Evolutionary conservation across 2,888 invertebrate genomes (phyloP), one percentile per base, ranked within the genome.

Genomic region (Megastigmus dorsalis): DNA sequence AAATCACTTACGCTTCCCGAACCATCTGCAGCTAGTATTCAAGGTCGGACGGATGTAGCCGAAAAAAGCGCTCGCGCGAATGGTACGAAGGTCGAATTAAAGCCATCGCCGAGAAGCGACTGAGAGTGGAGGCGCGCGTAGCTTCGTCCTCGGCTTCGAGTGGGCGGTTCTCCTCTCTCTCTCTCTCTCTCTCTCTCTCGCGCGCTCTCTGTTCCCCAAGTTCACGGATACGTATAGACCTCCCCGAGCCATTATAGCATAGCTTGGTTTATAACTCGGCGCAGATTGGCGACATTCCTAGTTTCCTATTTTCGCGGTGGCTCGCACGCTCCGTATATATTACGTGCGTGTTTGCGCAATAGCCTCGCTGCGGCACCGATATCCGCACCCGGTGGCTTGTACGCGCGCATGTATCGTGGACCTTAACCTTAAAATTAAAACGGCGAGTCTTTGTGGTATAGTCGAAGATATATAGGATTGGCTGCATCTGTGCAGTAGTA

Each of bases 381-480:
- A n/a, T 10, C 9, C 63, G 20, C 48, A 6, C 33, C 9, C 23
- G 13, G 33, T n/a, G 18, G 15, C 38, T 18, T 28, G 38, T 9
- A 65, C 36, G 23, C 59, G 18, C 28, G 20, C 33, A 26, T 28
- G n/a, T 26, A 20, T n/a, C n/a, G n/a, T 55, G 66, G 38, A 71
- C 74, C 73, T 77, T 77, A 74, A 77, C 70, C 76, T 74, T 70
- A 70, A 67, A 71, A n/a, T n/a, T n/a, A n/a, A n/a, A n/a, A n/a
- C n/a, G n/a, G n/a, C n/a, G n/a, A n/a, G n/a, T n/a, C n/a, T n/a
- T n/a, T n/a, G n/a, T n/a, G n/a, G n/a, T n/a, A n/a, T n/a, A n/a
- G n/a, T n/a, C n/a, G n/a, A n/a, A n/a, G n/a, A n/a, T n/a, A n/a
- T n/a, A n/a, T n/a, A n/a, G n/a, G n/a, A n/a, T n/a, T n/a, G n/a